Evolutionary conservation across 1,140 invertebrate species (phyloP).

Genomic region (Drosophila baimaii): DNA sequence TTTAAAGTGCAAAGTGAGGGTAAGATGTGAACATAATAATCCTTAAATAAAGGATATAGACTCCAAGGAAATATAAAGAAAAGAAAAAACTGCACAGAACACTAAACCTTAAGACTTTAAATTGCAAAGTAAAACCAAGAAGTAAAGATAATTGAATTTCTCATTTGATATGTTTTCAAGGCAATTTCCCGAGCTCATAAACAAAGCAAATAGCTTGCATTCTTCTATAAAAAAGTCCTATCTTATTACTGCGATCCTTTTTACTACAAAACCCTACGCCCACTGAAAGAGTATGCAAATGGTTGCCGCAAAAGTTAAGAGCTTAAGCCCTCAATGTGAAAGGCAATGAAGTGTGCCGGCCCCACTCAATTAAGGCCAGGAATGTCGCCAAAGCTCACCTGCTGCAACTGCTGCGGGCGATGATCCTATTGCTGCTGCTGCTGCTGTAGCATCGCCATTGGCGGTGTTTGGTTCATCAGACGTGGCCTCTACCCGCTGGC

Average conservation of each 20-base stretch:
- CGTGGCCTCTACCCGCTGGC: background rate
- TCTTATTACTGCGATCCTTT: background rate
- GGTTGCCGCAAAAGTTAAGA: conserved; percentile 42
- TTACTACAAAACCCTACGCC: background rate
- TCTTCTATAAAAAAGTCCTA: background rate
- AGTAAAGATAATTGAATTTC: background rate
- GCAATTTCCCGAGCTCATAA: background rate
- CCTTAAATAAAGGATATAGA: too few relatives aligned
- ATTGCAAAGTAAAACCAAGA: background rate
- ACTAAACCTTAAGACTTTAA: background rate
- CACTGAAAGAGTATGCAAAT: conserved; percentile 34
- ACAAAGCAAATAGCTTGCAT: too few relatives aligned
- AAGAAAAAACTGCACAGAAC: too few relatives aligned
- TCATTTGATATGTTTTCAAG: too few relatives aligned
- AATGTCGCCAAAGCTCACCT: conserved; percentile 49
- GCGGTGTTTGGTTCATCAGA: conserved; percentile 17
- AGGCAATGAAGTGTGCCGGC: conserved; percentile 55
- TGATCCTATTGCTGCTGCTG: conserved; percentile 4
- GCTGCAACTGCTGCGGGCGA: conserved; percentile 9
- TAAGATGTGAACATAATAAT: too few relatives aligned
- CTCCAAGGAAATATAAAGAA: too few relatives aligned
- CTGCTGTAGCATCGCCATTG: conserved; percentile 12
- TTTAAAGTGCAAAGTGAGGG: background rate
- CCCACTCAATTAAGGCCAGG: conserved; percentile 46
- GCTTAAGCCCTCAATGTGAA: conserved; percentile 36